Evolutionary conservation across 2,113 vertebrate species (phyloP), one percentile per base, ranked within the genome.

Genomic region (Erpornis zantholeuca): DNA sequence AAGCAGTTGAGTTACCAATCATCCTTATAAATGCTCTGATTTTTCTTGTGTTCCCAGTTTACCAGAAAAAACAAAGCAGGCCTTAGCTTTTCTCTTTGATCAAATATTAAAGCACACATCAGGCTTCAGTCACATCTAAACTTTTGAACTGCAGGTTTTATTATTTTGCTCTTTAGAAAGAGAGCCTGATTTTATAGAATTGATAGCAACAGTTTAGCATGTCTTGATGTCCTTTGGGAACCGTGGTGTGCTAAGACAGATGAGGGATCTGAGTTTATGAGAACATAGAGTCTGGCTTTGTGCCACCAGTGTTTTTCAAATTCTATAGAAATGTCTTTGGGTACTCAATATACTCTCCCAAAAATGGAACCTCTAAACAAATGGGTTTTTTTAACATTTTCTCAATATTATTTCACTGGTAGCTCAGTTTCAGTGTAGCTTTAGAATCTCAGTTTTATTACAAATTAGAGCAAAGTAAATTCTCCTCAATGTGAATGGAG

Each of bases 91-190:
- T 66, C 59, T 81, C 88, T 95, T 92, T 91, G 82, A 91, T 94
- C 56, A 10, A 91, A 85, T 97, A 97, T 97, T 97, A 96, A 97
- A 97, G 88, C 92, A 91, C 90, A 92, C 69, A 81, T 73, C 96
- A 91, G 79, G 64, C 88, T 92, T 89, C 96, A 97, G 81, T 96
- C 96, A 95, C 81, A 95, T 88, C 91, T 97, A 97, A 97, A 98
- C 96, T 97, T 96, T 94, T 97, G 96, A 98, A 97, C 95, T 93
- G 72, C 82, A 53, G 4, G 94, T 96, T 98, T 97, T 97, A 96
- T 97, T 96, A 94, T 96, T 97, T 97, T 86, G 47, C 95, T 90
- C 94, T 90, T 95, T 75, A 59, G 47, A 93, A 92, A 95, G 94
- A 94, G 56, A 76, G 29, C 15, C 92, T 94, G 96, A 91, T 97